Base-by-base conservation (phyloP, 2,113 vertebrate species). In the Notothenia rossii region DNA sequence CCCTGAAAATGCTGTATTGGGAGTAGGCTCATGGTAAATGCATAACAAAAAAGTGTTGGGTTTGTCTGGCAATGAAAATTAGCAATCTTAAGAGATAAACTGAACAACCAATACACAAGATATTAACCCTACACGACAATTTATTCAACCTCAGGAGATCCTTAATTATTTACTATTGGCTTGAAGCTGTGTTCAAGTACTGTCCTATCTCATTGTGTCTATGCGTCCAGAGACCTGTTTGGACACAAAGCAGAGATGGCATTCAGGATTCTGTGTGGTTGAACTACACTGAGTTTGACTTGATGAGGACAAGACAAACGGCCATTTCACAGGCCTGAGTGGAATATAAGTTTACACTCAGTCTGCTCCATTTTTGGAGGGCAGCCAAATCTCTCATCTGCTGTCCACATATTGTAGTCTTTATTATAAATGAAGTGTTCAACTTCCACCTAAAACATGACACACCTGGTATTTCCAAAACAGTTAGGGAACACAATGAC, bases 391-490 rank as follows among this genome's bases (percentile, higher is more conserved):
- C 62, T 80, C 63, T 77, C 60, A 80, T 88, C 70, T 77, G 75
- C 76, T 78, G 63, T 81, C 54, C 76, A 71, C 76, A 83, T 72
- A 60, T 81, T 61, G 48, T 36, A 11, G 50, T 75, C 65, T 74
- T 68, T 55, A 71, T 77, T 77, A 72, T 75, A 83, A 90, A 67
- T 20, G 7, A 10, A 33, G 65, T 55, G 79, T 77, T 72, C n/a
- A 72, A 88, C 79, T 81, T 83, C 83, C 65, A 48, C 72, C 45
- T 74, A 50, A 82, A 86, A 82, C 72, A 79, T 64, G 48, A 85
- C 65, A 72, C 82, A 86, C 69, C 36, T 49, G 63, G 0, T 70
- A 48, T 60, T 77, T 59, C 36, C 67, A 78, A 48, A 75, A 81
- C 75, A 88, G 78, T 65, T 71, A 73, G n/a, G 46, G 45, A 66